Evolutionary conservation across 2,888 invertebrate species (phyloP), one percentile per base, ranked within the genome.

Genomic region (Eretmocerus hayati): DNA sequence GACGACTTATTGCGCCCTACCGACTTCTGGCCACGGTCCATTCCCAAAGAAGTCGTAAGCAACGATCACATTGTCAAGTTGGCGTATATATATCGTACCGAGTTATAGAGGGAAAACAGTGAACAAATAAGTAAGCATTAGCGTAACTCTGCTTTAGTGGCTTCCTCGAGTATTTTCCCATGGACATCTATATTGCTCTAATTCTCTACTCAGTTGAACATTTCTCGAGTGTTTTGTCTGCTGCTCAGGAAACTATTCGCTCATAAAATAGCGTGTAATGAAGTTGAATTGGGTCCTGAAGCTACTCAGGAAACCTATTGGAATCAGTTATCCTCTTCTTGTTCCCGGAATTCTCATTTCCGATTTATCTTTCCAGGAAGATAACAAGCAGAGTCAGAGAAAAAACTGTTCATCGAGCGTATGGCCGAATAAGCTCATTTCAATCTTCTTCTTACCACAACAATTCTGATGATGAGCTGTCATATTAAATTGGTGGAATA

Each of bases 51-150:
- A 60, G 58, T 63, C 66, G 64, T 68, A 68, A 66, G 56, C 58
- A 63, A 63, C 57, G 62, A 62, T 67, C 62, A 63, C 48, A 15
- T 42, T 5, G 23, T 2, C 4, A n/a, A 19, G 18, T 15, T 6
- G 6, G 19, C 18, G 23, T 31, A 20, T 15, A 13, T 13, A n/a
- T 33, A 5, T 15, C 5, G 9, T n/a, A 15, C 2, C 16, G 36
- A n/a, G n/a, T n/a, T 2, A 38, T 23, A 46, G 38, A 39, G 46
- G 53, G 46, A 46, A 58, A 54, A 54, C 49, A 55, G 54, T 49
- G 52, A 54, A 57, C 57, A 62, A 63, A 64, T 67, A 69, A 68
- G 63, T 68, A 63, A 64, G 65, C 62, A 62, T 69, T 66, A 67
- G 59, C 57, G 59, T 66, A 64, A 69, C 62, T 60, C 62, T 62